Conservation (phyloP, 2,113 vertebrate species). For the Corynorhinus townsendii region DNA sequence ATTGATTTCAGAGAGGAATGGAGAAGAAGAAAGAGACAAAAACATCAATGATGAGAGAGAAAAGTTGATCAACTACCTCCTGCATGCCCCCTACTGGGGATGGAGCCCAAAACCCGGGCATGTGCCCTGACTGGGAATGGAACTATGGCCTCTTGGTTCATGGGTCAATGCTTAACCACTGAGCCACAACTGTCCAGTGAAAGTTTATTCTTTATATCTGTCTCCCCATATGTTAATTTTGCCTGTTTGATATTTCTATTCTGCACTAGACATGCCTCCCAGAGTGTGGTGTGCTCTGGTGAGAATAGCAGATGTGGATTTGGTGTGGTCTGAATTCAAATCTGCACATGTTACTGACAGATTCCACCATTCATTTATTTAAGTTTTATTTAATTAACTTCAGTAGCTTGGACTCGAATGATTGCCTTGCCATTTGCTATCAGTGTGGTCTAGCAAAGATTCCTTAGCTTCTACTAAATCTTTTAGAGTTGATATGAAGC, state of each 20-base stretch:
- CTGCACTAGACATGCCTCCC: neutral
- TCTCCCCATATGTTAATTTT: neutral
- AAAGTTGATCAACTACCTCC: too few relatives aligned
- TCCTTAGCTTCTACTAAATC: neutral
- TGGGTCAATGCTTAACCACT: neutral
- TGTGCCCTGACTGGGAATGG: neutral
- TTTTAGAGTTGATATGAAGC: neutral
- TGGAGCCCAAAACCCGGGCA: neutral
- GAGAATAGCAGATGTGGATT: neutral
- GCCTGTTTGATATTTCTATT: neutral
- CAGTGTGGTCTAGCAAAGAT: neutral
- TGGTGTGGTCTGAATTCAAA: neutral
- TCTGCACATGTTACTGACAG: neutral
- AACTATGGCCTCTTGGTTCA: neutral
- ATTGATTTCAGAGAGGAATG: neutral
- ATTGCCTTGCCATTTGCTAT: neutral
- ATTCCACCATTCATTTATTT: neutral
- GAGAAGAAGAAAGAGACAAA: neutral
- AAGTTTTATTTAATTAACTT: neutral
- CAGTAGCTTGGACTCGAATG: neutral
- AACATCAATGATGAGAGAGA: too few relatives aligned
- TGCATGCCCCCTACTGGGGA: too few relatives aligned
- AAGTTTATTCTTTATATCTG: neutral
- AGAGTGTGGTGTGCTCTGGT: neutral
- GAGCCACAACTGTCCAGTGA: neutral